These are phyloP conservation scores for Erpornis zantholeuca DNA, from an alignment of 2,113 vertebrate genomes.

Conservation along the genomic window DNA sequence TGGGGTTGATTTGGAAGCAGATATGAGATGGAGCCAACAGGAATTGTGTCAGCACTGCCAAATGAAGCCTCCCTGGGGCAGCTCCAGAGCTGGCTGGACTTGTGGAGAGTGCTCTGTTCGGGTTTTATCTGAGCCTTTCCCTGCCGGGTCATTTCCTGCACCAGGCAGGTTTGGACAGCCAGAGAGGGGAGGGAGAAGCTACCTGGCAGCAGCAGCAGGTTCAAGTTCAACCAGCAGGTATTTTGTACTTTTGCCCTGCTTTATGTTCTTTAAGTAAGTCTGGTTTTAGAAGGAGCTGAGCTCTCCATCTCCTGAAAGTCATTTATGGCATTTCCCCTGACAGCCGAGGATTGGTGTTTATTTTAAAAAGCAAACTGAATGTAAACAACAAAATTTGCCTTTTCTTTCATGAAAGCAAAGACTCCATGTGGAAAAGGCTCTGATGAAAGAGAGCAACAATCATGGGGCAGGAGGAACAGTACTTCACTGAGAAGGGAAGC, in stretches of 20 bases:
- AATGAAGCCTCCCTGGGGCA: not conserved
- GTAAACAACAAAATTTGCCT: not conserved
- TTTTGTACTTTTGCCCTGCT: not conserved
- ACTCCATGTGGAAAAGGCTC: not conserved
- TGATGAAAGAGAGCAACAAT: not conserved
- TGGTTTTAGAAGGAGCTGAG: not conserved
- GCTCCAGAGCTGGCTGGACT: rapidly evolving
- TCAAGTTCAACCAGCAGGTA: not conserved
- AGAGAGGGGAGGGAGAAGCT: not conserved
- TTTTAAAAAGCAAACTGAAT: not conserved
- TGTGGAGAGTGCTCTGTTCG: not conserved
- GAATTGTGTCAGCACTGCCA: not conserved
- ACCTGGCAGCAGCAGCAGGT: not conserved
- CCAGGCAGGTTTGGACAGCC: not conserved
- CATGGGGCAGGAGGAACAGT: not conserved
- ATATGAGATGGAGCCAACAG: rapidly evolving
- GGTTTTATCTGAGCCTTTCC: not conserved
- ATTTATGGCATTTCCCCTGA: not conserved
- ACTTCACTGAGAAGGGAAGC: not conserved
- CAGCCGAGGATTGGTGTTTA: not conserved
- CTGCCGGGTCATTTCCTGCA: not conserved
- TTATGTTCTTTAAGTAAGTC: not conserved
- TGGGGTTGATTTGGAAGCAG: not conserved
- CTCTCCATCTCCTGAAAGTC: not conserved
- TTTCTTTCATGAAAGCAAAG: not conserved